Evolutionary conservation across 2,113 vertebrate genomes (phyloP).

Genomic region (Zingel zingel): DNA sequence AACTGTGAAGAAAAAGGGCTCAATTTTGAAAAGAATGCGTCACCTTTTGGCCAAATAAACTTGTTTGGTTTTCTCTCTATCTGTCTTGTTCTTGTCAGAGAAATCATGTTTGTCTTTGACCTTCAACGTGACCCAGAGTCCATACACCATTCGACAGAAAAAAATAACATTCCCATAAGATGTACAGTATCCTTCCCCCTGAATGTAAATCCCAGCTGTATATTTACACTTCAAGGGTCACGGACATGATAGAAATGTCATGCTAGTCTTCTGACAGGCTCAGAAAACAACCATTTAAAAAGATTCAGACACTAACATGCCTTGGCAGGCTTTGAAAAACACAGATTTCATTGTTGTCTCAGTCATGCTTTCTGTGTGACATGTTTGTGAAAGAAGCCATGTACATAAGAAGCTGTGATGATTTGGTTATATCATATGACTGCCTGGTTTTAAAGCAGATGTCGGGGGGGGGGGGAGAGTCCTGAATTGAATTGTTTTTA

Average conservation of each 20-base stretch:
- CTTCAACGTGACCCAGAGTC: conserved; percentile 2
- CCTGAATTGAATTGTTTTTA: no score
- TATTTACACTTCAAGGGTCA: conserved; percentile 39
- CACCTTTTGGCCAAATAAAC: background rate
- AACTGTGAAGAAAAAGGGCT: background rate
- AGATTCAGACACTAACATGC: background rate
- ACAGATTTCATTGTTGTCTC: conserved; percentile 44
- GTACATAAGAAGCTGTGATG: conserved; percentile 14
- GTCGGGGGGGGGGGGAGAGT: no score
- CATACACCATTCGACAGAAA: background rate
- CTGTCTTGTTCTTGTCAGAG: conserved; percentile 25
- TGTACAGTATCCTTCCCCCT: conserved; percentile 2
- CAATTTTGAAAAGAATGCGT: background rate
- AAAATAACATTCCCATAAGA: conserved; percentile 20
- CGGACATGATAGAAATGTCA: conserved; percentile 34
- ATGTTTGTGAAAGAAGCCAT: conserved; percentile 24
- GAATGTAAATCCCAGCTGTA: conserved; percentile 6
- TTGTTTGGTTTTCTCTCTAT: background rate
- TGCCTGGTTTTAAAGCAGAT: background rate
- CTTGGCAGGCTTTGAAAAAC: conserved; percentile 26
- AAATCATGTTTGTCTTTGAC: conserved; percentile 43
- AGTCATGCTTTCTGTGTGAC: conserved; percentile 3
- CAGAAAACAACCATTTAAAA: conserved; percentile 1
- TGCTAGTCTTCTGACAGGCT: conserved; percentile 34
- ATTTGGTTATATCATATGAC: conserved; percentile 11